Conservation (phyloP, 2,888 invertebrate genomes). For the Lasioglossum pauxillum region DNA sequence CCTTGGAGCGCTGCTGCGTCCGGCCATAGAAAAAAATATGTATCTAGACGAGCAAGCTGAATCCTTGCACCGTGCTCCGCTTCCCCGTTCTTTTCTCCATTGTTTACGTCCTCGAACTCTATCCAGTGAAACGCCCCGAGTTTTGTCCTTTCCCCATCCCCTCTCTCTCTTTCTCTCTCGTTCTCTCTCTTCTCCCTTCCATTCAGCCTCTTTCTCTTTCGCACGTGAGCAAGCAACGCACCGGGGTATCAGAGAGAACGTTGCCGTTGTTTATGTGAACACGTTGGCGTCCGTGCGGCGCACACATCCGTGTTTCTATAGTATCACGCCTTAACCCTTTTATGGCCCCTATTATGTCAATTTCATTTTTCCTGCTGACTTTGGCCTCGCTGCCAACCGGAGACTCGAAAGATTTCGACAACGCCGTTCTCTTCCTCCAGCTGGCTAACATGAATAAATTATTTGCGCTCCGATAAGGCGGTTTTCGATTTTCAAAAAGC, state of each 20-base stretch:
- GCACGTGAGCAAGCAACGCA: slow-evolving; percentile 14
- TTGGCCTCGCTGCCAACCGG: neutral
- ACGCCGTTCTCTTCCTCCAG: neutral
- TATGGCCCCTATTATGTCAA: neutral
- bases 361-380: neutral
- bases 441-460: neutral
- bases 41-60: slow-evolving; percentile 18
- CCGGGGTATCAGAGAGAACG: slow-evolving; percentile 22
- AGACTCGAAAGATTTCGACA: neutral
- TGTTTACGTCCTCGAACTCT: slow-evolving; percentile 67
- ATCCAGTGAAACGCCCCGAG: slow-evolving; percentile 41
- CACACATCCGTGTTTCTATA: neutral
- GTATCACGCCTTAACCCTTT: neutral
- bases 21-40: slow-evolving; percentile 41
- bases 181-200: slow-evolving; percentile 13
- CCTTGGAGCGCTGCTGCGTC: slow-evolving; percentile 21
- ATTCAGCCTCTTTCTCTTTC: neutral
- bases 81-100: slow-evolving; percentile 47
- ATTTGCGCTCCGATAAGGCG: neutral
- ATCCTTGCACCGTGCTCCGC: slow-evolving; percentile 27
- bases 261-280: slow-evolving; percentile 51
- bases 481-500: neutral
- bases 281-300: neutral
- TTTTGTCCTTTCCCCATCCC: slow-evolving; percentile 33
- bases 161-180: too few relatives aligned